Evolutionary conservation across 2,113 vertebrate genomes (phyloP).

Genomic region (Todiramphus saurophagus): DNA sequence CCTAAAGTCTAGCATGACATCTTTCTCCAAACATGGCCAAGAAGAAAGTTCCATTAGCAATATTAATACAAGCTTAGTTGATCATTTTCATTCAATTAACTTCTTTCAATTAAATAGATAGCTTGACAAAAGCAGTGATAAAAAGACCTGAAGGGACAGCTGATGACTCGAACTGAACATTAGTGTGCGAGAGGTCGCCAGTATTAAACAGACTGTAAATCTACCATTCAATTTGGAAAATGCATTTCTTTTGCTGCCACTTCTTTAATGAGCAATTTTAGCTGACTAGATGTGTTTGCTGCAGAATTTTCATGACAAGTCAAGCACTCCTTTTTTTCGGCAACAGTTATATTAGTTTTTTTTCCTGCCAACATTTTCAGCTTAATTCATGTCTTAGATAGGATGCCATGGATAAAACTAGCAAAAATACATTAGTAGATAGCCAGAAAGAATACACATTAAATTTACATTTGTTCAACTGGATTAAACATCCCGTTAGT

Average conservation of each 20-base stretch:
- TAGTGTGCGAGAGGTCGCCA: slow-evolving; percentile 91
- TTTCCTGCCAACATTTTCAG: slow-evolving; percentile 32
- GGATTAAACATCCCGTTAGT: background rate
- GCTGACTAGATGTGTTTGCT: slow-evolving; percentile 91
- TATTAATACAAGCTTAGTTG: slow-evolving; percentile 99
- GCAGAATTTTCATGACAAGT: slow-evolving; percentile 74
- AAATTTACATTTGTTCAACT: background rate
- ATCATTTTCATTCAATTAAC: slow-evolving; percentile 99
- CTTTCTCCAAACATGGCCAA: slow-evolving; percentile 98
- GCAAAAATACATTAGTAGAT: background rate
- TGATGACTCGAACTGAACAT: slow-evolving; percentile 95
- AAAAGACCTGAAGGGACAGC: slow-evolving; percentile 93
- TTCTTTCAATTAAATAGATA: slow-evolving; percentile 99
- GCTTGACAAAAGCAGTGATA: slow-evolving; percentile 99
- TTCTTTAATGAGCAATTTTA: slow-evolving; percentile 93
- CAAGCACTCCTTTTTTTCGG: slow-evolving; percentile 41
- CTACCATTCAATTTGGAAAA: slow-evolving; percentile 97
- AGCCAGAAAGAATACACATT: background rate
- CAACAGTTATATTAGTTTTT: slow-evolving; percentile 3
- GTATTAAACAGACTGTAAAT: slow-evolving; percentile 96
- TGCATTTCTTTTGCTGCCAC: slow-evolving; percentile 90
- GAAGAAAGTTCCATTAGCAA: slow-evolving; percentile 99
- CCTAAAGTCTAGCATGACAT: slow-evolving; percentile 97
- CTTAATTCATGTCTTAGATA: background rate
- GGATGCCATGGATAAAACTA: background rate